phyloP scores from a whole-genome alignment of 2,888 invertebrate genomes.

The Tachina grossa region DNA sequence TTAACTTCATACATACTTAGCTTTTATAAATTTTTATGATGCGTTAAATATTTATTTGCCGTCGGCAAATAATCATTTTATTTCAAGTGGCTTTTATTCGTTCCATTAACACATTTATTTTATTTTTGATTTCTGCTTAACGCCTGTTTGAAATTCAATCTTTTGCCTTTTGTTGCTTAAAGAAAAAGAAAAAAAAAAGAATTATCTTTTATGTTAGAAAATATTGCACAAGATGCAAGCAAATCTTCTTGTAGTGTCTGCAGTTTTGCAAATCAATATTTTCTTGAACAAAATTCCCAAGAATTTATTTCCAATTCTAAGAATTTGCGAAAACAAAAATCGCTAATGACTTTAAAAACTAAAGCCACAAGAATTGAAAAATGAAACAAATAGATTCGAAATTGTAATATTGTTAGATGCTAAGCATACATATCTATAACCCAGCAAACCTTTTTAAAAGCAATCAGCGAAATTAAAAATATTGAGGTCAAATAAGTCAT shows the following conservation, averaged over 20 bases:
- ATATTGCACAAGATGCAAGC: constrained; percentile 57
- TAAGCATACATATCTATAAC: neutral
- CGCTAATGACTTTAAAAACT: constrained; percentile 27
- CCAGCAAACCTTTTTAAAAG: constrained; percentile 2
- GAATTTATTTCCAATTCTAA: constrained; percentile 51
- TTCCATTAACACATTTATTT: constrained; percentile 13
- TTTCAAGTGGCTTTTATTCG: neutral
- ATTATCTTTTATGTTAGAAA: constrained; percentile 16
- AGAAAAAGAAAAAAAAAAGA: neutral
- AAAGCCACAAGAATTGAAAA: neutral
- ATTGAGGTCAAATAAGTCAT: neutral
- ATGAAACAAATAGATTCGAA: constrained; percentile 31
- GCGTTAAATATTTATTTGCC: constrained; percentile 22
- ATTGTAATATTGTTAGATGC: constrained; percentile 15
- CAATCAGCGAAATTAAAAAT: neutral
- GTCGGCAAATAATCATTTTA: constrained; percentile 34
- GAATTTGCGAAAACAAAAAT: constrained; percentile 48
- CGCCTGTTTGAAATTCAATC: constrained; percentile 58
- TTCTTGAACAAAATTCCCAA: constrained; percentile 48
- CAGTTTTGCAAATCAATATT: constrained; percentile 59
- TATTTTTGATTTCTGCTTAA: constrained; percentile 22
- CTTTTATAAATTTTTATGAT: neutral
- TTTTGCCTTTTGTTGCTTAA: neutral
- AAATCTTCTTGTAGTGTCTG: constrained; percentile 29
- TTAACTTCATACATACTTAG: neutral